Percentiles rank a stretch among this genome's conserved stretches.
Conservation (phyloP, 2,797 vertebrate genomes). For the Lepilemur septentrionalis region DNA sequence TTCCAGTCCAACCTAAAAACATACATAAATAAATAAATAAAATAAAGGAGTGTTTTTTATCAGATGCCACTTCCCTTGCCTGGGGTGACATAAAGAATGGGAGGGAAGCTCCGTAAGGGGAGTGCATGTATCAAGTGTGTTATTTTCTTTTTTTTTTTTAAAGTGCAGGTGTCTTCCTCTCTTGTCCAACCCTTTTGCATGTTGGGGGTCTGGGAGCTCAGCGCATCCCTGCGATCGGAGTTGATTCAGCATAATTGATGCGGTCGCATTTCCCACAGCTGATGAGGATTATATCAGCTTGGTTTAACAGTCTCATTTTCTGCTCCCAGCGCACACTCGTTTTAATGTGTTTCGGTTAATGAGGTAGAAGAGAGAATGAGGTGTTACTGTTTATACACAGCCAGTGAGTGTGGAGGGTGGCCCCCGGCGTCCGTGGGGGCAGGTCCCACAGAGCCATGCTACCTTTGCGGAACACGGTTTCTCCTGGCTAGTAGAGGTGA, state of each 20-base stretch:
- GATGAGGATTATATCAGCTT: slow-evolving; percentile 87
- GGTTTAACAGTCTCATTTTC: slow-evolving; percentile 87
- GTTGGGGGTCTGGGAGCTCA: background rate
- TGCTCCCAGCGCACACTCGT: slow-evolving; percentile 86
- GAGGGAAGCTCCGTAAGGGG: background rate
- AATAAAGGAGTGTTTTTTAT: background rate
- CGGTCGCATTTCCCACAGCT: slow-evolving; percentile 83
- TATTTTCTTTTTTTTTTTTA: no score
- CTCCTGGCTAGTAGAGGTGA: slow-evolving; percentile 63
- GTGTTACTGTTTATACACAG: slow-evolving; percentile 84
- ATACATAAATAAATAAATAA: no score
- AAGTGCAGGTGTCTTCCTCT: background rate
- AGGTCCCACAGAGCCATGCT: slow-evolving; percentile 34
- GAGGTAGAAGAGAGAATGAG: slow-evolving; percentile 86
- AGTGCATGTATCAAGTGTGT: background rate
- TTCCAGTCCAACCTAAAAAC: no score
- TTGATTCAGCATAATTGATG: slow-evolving; percentile 79
- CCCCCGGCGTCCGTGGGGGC: slow-evolving; percentile 72
- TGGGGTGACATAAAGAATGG: background rate
- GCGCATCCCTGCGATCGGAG: slow-evolving; percentile 46
- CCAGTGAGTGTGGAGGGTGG: slow-evolving; percentile 73
- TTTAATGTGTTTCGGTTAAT: slow-evolving; percentile 89
- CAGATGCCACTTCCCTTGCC: background rate
- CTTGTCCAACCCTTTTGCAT: background rate
- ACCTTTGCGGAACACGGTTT: slow-evolving; percentile 67